Conservation (phyloP, 1,140 invertebrate species). For the Semibalanus balanoides region DNA sequence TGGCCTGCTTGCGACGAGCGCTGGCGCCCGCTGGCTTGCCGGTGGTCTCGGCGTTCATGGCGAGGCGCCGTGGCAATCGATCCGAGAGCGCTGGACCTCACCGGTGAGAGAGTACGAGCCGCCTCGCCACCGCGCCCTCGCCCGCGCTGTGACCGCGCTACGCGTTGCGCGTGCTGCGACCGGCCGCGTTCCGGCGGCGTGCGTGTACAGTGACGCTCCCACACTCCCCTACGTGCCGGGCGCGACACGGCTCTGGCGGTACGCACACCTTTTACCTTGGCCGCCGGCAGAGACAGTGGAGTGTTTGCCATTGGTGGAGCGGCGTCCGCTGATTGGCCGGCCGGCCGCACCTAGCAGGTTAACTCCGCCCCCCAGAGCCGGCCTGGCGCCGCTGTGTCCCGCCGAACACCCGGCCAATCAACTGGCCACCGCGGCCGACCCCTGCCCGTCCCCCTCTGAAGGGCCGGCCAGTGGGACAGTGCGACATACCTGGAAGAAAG, state of each 20-base stretch:
- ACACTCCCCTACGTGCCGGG: neutral
- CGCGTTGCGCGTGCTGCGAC: neutral
- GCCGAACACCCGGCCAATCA: neutral
- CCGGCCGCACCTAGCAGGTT: neutral
- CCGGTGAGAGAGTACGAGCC: neutral
- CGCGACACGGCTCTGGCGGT: neutral
- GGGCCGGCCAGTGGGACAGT: too few relatives aligned
- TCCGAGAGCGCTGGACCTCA: neutral
- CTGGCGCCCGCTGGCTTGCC: neutral
- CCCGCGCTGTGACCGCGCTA: too few relatives aligned
- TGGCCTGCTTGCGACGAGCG: neutral
- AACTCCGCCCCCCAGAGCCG: neutral
- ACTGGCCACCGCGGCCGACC: neutral
- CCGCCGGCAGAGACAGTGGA: neutral
- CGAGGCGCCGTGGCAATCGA: neutral
- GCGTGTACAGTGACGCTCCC: neutral
- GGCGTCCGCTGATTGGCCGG: neutral
- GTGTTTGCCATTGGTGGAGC: neutral
- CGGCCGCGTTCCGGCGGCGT: neutral
- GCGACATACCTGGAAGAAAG: too few relatives aligned
- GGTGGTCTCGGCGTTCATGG: neutral
- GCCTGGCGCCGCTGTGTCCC: neutral
- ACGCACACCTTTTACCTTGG: constrained; percentile 1
- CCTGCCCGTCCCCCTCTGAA: too few relatives aligned
- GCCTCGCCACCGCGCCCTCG: too few relatives aligned